Percentiles rank a stretch among this genome's conserved stretches.
Conservation (phyloP, 2,113 vertebrate genomes). For the Pyrgilauda ruficollis region DNA sequence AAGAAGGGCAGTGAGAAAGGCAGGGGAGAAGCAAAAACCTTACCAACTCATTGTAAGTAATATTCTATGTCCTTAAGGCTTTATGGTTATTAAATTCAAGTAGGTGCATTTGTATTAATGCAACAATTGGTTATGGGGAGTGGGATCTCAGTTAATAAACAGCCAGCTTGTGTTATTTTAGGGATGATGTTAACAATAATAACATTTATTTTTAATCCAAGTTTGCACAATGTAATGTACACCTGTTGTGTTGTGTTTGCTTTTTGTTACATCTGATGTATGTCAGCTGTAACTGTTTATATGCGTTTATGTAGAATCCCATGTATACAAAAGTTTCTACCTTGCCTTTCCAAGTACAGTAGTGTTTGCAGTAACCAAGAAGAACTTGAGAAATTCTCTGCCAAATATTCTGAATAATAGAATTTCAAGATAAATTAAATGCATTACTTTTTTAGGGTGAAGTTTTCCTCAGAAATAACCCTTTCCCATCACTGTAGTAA, state of each 20-base stretch:
- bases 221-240: not conserved
- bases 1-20: slow-evolving; percentile 10
- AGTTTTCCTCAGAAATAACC: not conserved
- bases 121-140: not conserved
- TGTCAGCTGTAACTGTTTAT: not conserved
- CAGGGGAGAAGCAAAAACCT: not conserved
- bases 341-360: not conserved
- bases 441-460: not conserved
- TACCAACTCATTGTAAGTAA: slow-evolving; percentile 69
- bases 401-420: not conserved
- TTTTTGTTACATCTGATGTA: not conserved
- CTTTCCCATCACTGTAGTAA: not conserved
- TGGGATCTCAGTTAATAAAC: not conserved
- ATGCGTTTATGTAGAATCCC: not conserved
- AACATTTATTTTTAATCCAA: not conserved
- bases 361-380: not conserved
- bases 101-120: not conserved
- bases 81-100: not conserved
- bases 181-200: not conserved
- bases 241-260: not conserved
- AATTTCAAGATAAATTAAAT: not conserved
- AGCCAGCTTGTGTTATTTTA: not conserved
- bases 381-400: not conserved
- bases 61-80: slow-evolving; percentile 19
- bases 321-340: not conserved